These are phyloP conservation scores for Sakesphorus luctuosus DNA, from an alignment of 2,113 vertebrate genomes.

Conservation along the genomic window DNA sequence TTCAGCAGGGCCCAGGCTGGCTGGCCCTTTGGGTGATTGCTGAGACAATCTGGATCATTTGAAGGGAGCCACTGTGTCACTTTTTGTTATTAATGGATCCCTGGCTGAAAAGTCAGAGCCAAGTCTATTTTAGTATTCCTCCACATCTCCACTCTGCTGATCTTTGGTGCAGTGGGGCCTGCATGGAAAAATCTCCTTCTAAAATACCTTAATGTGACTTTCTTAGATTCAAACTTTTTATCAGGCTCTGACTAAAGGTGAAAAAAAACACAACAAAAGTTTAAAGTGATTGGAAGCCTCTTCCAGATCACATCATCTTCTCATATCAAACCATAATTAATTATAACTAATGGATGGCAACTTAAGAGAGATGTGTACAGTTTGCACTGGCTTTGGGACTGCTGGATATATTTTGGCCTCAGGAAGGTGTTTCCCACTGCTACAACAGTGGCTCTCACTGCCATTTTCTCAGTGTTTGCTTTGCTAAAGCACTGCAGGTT, in stretches of 20 bases:
- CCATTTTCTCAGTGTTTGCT: not conserved
- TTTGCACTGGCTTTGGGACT: not conserved
- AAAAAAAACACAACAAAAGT: not conserved
- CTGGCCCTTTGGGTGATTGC: not conserved
- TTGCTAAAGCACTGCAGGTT: not conserved
- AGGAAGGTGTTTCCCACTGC: not conserved
- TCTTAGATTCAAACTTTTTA: not conserved
- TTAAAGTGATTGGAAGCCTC: not conserved
- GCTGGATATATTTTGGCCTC: not conserved
- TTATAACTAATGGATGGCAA: not conserved
- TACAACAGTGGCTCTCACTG: not conserved
- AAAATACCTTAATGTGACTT: not conserved
- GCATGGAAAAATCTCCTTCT: not conserved
- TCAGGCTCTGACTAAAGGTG: not conserved
- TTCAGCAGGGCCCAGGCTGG: not conserved
- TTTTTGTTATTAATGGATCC: not conserved
- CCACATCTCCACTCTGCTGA: not conserved
- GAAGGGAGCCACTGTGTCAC: rapidly evolving
- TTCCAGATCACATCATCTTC: not conserved
- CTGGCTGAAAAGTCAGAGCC: not conserved
- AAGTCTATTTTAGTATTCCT: not conserved
- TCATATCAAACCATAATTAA: not conserved
- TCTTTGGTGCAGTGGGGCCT: not conserved
- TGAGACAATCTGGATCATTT: not conserved
- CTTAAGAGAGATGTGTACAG: not conserved